Conservation (phyloP, 2,797 vertebrate species). For the Takifugu ocellatus region DNA sequence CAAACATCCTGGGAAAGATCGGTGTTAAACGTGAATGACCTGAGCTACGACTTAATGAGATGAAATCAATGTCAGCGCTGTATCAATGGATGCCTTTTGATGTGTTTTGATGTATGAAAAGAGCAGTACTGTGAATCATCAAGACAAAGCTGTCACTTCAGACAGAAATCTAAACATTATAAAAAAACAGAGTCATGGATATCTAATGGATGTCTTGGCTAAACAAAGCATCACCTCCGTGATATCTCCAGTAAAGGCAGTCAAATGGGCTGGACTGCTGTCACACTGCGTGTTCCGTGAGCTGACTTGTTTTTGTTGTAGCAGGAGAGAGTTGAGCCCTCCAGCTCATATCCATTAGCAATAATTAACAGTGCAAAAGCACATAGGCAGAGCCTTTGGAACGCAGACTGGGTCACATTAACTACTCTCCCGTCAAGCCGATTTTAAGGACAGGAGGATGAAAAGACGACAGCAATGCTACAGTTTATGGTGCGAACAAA, state of each 20-base stretch:
- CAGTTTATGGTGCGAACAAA: too few species aligned
- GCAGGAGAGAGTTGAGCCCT: constrained; percentile 41
- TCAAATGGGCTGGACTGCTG: constrained; percentile 5
- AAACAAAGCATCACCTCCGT: too few species aligned
- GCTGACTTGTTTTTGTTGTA: constrained; percentile 62
- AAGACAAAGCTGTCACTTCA: background rate
- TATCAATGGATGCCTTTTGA: constrained; percentile 20
- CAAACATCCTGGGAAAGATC: constrained; percentile 16
- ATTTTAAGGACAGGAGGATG: too few species aligned
- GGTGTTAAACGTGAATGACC: background rate
- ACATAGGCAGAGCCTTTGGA: constrained; percentile 20
- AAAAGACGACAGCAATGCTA: too few species aligned
- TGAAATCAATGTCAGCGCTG: constrained; percentile 28
- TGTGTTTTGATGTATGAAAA: constrained; percentile 26
- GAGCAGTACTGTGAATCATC: constrained; percentile 6
- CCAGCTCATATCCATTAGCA: constrained; percentile 52
- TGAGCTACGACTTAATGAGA: constrained; percentile 36
- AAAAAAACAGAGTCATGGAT: too few species aligned
- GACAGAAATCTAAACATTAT: too few species aligned
- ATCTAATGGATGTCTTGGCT: too few species aligned
- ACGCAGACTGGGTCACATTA: constrained; percentile 8
- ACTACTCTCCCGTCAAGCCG: too few species aligned
- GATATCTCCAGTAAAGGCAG: constrained; percentile 17
- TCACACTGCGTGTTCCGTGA: constrained; percentile 42
- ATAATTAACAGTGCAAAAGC: constrained; percentile 60